Base-by-base conservation (phyloP, 2,888 invertebrate genomes). In the Lepidochitona cinerea region DNA sequence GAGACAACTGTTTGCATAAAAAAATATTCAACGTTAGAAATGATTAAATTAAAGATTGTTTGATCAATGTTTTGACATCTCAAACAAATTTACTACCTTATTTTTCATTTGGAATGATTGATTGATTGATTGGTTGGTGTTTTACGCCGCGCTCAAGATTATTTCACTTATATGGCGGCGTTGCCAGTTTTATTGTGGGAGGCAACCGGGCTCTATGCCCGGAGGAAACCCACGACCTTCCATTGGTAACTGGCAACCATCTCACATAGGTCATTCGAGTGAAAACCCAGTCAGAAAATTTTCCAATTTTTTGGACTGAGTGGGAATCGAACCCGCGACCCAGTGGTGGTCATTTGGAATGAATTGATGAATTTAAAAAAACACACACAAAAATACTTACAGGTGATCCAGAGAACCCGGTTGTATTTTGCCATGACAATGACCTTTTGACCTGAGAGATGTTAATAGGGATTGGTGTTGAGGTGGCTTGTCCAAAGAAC, bases 351-450 rank as follows among this genome's bases (percentile, higher is more conserved):
- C 9, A 41, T 18, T 41, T 41, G 41, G 9, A 9, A 18, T 41
- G 9, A 18, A 41, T 12, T 41, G 18, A 18, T 18, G 18, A 41
- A 41, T 41, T 41, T 41, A 9, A 41, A 41, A 41, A 41, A 18
- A 49, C 7, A 7, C 7, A 18, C 49, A 49, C 64, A 49, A 6
- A n/a, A 23, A 37, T 36, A 76, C 81, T 78, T 79, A 81, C 81
- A 54, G 76, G 75, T 2, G 75, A 72, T 14, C 72, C 72, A 6
- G 68, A 36, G 26, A 59, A 68, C 7, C 36, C 54, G 7, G 37
- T 18, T 18, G 52, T 81, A 41, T 83, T 85, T 52, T 87, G 87
- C 87, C 86, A 87, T 0, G 87, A 87, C 59, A 87, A 76, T 7
- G 86, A 87, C 69, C 84, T 74, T 73, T 85, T 85, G 68, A 87